Evolutionary conservation across 2,888 invertebrate species (phyloP), one percentile per base, ranked within the genome.

Genomic region (Limenitis camilla): DNA sequence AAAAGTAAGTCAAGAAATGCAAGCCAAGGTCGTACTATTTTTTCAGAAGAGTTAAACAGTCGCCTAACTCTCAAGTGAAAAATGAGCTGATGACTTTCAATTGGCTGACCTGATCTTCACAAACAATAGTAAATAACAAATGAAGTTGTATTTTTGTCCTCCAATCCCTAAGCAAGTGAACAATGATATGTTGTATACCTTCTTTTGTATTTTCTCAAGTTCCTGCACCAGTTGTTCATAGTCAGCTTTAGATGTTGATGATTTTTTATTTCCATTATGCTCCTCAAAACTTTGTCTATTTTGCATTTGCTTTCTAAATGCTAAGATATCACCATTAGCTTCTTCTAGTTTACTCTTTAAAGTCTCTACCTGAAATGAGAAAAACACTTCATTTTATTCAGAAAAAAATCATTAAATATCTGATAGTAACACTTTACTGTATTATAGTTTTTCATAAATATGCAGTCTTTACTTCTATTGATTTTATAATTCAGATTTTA

Each of bases 291-390:
- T 39, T 27, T 53, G 58, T 4, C 72, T 71, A 43, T 76, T 83
- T 46, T 84, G 81, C 56, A 83, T 56, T 62, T 85, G 78, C 66
- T 86, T 86, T 43, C 92, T 84, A n/a, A 92, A 67, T 33, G 90
- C 90, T 66, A 90, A 85, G 55, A 92, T 91, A 65, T 93, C 93
- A n/a, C 91, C 92, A 59, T 90, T 89, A 27, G 92, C 89, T 66
- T 93, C 93, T 6, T 88, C 87, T 32, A 95, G 80, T 67, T 93
- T 93, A 67, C 92, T 92, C 63, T 90, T 90, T 46, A 94, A 74
- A 8, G 91, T 90, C 70, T 94, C 94, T 8, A 93, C 90, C 89
- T 87, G 32, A n/a, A 53, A 67, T 31, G 51, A 50, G 33, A 48
- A n/a, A 49, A 40, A 28, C 28, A 49, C 6, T 28, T 6, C 43